Base-by-base conservation (phyloP, 2,888 invertebrate genomes). In the Hedychridium roseum region DNA sequence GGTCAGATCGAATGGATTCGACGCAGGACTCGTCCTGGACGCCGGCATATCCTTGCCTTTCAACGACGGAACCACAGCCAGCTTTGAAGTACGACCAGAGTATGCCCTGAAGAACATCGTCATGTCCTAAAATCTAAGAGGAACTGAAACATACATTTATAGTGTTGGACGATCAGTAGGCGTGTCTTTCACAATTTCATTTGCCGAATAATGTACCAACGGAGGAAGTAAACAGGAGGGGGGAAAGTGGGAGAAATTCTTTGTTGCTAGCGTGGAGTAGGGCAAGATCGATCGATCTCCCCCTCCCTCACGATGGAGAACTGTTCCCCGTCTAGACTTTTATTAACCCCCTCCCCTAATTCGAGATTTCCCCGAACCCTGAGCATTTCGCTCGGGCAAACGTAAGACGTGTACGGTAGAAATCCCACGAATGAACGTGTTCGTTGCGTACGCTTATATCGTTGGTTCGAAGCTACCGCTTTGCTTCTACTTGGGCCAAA, bases 21-120 rank as follows among this genome's bases (percentile, higher is more conserved):
- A 94, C 78, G 94, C 91, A 11, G 83, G 90, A 72, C 80, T 97
- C 7, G 94, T 97, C 0, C 87, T 98, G 31, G 97, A 97, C 76
- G 96, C 97, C 16, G 91, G 94, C 57, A 86, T 93, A 3, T 92
- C 92, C 0, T 94, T 91, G 76, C 86, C 88, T 0, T 97, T 97
- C 80, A 96, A 96, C 79, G 94, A 96, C 74, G 97, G 97, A 1
- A 89, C 94, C 0, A 85, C 88, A 61, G 95, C 91, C 0, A 76
- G 88, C 2, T 80, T 97, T 5, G 92, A 94, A 77, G 87, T 92
- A 21, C 83, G 86, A 54, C 91, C 92, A 0, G 90, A 92, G 71
- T 94, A 96, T 78, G 88, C 92, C 0, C 81, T 97, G 0, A 84
- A 90, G 76, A 95, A 96, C 1, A 86, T 91, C 50, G 64, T 72